Percentiles rank a stretch among this genome's conserved stretches.
phyloP scores from a whole-genome alignment of 2,797 vertebrate species.

The Anguilla obscura region DNA sequence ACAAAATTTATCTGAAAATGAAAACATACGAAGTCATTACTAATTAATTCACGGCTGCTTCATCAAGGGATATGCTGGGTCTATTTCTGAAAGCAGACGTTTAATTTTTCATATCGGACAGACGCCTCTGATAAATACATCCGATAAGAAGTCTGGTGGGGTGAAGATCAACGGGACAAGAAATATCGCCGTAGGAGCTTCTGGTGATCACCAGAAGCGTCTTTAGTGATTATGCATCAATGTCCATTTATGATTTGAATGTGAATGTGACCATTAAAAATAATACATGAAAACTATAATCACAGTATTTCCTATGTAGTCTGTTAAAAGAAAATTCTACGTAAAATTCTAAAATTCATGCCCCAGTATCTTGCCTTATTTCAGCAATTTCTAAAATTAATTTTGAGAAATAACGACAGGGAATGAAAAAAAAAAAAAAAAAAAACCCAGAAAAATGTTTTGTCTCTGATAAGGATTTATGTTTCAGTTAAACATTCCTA shows the following conservation, averaged over 20 bases:
- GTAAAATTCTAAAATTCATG: neutral
- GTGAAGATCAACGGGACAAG: neutral
- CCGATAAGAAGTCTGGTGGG: neutral
- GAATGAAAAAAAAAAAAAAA: neutral
- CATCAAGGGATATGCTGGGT: neutral
- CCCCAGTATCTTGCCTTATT: neutral
- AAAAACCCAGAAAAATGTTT: neutral
- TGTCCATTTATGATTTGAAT: no score
- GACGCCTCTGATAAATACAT: constrained; percentile 12
- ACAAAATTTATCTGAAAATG: neutral
- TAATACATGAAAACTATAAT: no score
- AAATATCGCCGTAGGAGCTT: neutral
- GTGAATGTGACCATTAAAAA: neutral
- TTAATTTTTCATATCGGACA: constrained; percentile 15
- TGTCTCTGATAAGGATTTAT: neutral
- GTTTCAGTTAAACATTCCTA: neutral
- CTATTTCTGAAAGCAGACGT: constrained; percentile 17
- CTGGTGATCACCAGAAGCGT: neutral
- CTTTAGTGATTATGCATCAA: neutral
- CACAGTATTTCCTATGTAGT: neutral
- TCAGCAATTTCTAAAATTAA: neutral
- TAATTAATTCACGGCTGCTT: neutral
- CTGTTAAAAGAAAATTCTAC: neutral
- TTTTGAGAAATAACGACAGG: neutral
- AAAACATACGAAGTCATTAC: constrained; percentile 20